Conservation (phyloP, 2,113 vertebrate species). For the Deroptyus accipitrinus region DNA sequence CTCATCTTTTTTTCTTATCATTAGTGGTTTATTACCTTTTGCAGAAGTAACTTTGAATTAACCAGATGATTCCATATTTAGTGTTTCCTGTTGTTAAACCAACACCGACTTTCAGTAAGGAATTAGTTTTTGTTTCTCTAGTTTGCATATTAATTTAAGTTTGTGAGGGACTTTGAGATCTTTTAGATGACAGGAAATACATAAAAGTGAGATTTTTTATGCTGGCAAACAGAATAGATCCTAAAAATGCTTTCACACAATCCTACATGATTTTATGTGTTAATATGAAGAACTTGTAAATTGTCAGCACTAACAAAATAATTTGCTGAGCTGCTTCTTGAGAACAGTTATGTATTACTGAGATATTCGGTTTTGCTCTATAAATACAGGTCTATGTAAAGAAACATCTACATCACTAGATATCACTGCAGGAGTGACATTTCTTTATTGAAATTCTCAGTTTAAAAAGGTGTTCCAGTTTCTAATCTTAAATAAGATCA, state of each 20-base stretch:
- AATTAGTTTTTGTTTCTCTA: not conserved
- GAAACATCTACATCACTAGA: not conserved
- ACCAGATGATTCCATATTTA: not conserved
- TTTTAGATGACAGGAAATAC: not conserved
- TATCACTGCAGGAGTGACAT: not conserved
- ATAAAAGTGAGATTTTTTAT: not conserved
- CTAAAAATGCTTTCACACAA: conserved; percentile 12
- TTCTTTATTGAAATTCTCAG: not conserved
- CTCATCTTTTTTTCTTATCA: not conserved
- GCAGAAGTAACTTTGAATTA: not conserved
- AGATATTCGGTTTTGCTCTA: not conserved
- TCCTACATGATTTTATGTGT: not conserved
- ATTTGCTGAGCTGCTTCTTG: conserved; percentile 36
- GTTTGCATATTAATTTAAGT: not conserved
- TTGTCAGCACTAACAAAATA: conserved; percentile 17
- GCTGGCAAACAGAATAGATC: not conserved
- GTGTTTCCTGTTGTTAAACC: not conserved
- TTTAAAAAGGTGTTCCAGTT: not conserved
- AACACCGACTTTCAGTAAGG: not conserved
- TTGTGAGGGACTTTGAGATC: not conserved
- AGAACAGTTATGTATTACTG: not conserved
- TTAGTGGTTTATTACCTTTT: not conserved
- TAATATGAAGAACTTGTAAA: conserved; percentile 31
- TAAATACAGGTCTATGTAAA: not conserved
- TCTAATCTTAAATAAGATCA: conserved; percentile 20